A percentile compares a stretch with the other conserved stretches of the same genome.
phyloP scores from a whole-genome alignment of 2,113 vertebrate species.

The Cacatua alba region DNA sequence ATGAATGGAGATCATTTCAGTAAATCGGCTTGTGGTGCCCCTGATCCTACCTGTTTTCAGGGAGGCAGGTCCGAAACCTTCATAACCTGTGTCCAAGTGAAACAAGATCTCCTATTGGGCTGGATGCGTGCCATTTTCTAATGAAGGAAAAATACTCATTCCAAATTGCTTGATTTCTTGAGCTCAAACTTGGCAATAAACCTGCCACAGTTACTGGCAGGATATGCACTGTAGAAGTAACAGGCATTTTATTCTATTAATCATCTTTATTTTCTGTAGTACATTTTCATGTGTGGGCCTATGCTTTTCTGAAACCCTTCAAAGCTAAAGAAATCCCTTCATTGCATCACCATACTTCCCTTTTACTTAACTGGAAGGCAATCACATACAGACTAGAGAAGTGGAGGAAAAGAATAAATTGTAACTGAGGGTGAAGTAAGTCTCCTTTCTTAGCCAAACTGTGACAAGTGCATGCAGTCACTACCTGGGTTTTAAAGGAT shows the following conservation, averaged over 20 bases:
- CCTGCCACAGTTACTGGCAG: not conserved
- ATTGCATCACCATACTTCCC: not conserved
- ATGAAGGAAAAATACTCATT: not conserved
- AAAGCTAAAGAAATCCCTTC: not conserved
- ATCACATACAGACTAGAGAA: not conserved
- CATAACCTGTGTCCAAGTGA: not conserved
- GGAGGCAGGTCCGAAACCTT: not conserved
- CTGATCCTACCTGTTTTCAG: not conserved
- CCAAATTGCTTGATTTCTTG: not conserved
- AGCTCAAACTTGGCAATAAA: not conserved
- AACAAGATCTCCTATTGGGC: not conserved
- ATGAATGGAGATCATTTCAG: not conserved
- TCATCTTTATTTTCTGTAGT: not conserved
- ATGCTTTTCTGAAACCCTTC: not conserved
- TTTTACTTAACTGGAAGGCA: not conserved
- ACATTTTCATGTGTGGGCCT: not conserved
- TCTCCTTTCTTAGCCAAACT: not conserved
- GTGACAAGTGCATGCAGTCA: not conserved
- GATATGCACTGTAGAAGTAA: not conserved
- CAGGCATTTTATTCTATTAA: not conserved
- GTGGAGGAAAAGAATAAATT: not conserved
- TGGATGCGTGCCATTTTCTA: not conserved
- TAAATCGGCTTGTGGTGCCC: not conserved
- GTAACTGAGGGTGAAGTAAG: not conserved
- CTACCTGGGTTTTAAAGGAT: not conserved